Conservation (phyloP, 2,888 invertebrate species). For the Apamea epomidion region DNA sequence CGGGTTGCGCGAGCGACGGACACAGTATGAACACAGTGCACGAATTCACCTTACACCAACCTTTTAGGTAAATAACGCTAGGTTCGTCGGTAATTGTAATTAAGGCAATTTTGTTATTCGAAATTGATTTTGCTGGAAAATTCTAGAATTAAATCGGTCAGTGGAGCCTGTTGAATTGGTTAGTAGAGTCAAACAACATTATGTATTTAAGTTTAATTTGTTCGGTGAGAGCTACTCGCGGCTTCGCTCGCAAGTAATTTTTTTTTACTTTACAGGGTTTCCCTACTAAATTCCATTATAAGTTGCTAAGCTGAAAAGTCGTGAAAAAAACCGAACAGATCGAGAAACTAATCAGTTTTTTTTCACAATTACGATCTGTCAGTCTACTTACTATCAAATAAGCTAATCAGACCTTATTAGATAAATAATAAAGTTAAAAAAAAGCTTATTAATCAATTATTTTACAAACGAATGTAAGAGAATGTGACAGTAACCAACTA, state of each 20-base stretch:
- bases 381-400: neutral
- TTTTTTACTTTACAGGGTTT: neutral
- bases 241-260: neutral
- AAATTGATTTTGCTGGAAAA: slow-evolving; percentile 4
- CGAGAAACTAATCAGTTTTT: neutral
- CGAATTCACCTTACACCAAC: slow-evolving; percentile 18
- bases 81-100: slow-evolving; percentile 2
- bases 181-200: neutral
- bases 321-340: neutral
- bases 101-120: neutral
- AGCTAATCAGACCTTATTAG: neutral
- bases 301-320: neutral
- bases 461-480: neutral
- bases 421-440: neutral
- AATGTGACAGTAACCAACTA: neutral
- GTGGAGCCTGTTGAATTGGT: neutral
- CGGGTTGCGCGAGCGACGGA: slow-evolving; percentile 24
- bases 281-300: neutral
- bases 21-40: slow-evolving; percentile 8
- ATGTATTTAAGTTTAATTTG: neutral
- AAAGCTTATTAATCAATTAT: too few species aligned
- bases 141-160: neutral
- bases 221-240: neutral
- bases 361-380: neutral
- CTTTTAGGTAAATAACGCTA: slow-evolving; percentile 24